Evolutionary conservation across 2,797 vertebrate genomes (phyloP), one percentile per base, ranked within the genome.

Genomic region (Atherinosoma microstoma): DNA sequence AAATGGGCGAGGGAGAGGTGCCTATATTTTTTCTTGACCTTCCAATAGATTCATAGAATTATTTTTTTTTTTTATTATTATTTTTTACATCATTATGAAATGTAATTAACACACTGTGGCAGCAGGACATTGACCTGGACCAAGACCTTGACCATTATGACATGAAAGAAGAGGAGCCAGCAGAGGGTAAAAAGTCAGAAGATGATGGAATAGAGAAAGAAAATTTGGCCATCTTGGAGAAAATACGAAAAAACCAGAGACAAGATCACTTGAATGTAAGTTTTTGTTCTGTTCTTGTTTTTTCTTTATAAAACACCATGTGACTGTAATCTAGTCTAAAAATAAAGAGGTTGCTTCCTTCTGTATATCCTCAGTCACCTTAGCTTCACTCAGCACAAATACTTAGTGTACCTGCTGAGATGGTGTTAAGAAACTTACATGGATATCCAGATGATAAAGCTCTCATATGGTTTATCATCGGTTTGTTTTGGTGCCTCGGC

Each of bases 201-300:
- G 98, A 99, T 82, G 98, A 99, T 69, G 97, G 98, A 64, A 99
- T 99, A 69, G 98, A 99, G 85, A 99, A 98, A 87, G 98, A 99
- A 89, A 99, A 99, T 79, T 94, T 99, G 92, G 98, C 96, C 80
- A 96, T 99, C 89, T 93, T 99, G 89, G 98, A 99, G 92, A 99
- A 98, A 93, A 99, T 99, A 64, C 96, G 97, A 86, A 98, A 98
- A 94, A 99, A 97, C 95, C 98, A 99, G 95, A 97, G 98, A 87
- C 97, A 99, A 95, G 98, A 98, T 93, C 97, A 99, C 92, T 95
- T 99, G 91, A 99, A 98, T 90, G 98, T 99, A 94, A 96, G 97
- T 92, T 91, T 85, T 87, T 1, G 64, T 71, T 90, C 42, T 74
- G 61, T 83, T 82, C 68, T 58, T 76, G 56, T 27, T n/a, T 58